Conservation (phyloP, 1,140 invertebrate genomes). For the Drusus annulatus region DNA sequence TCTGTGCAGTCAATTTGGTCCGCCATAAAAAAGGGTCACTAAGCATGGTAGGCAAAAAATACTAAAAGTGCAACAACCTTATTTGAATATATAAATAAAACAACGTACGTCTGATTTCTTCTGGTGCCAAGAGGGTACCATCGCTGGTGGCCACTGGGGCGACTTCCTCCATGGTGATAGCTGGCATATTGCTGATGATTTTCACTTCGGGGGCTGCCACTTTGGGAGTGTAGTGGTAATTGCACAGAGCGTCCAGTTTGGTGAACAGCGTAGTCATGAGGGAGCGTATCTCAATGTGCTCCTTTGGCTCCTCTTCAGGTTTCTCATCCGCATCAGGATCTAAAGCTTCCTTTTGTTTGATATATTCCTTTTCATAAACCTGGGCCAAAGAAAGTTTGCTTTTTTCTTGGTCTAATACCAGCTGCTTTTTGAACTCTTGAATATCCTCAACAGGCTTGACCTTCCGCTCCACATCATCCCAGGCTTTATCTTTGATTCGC, state of each 20-base stretch:
- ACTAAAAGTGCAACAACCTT: too few species aligned
- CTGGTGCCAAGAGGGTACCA: conserved; percentile 90
- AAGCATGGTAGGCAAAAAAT: too few species aligned
- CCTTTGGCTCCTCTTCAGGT: conserved; percentile 79
- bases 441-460: conserved; percentile 88
- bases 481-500: conserved; percentile 94
- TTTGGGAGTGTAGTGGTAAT: conserved; percentile 96
- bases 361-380: conserved; percentile 95
- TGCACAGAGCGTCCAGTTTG: conserved; percentile 93
- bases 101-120: conserved; percentile 90
- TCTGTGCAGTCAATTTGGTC: too few species aligned
- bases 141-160: conserved; percentile 90
- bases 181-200: conserved; percentile 92
- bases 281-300: conserved; percentile 83
- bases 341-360: conserved; percentile 83
- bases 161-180: conserved; percentile 96
- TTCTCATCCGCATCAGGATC: conserved; percentile 74
- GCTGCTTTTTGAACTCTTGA: conserved; percentile 90
- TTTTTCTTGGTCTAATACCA: conserved; percentile 95
- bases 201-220: conserved; percentile 88
- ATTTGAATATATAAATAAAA: too few species aligned
- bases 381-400: conserved; percentile 95
- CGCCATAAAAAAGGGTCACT: too few species aligned
- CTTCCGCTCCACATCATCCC: conserved; percentile 95
- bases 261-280: conserved; percentile 86